Conservation (phyloP, 2,797 vertebrate species). For the Lindbergichthys nudifrons region DNA sequence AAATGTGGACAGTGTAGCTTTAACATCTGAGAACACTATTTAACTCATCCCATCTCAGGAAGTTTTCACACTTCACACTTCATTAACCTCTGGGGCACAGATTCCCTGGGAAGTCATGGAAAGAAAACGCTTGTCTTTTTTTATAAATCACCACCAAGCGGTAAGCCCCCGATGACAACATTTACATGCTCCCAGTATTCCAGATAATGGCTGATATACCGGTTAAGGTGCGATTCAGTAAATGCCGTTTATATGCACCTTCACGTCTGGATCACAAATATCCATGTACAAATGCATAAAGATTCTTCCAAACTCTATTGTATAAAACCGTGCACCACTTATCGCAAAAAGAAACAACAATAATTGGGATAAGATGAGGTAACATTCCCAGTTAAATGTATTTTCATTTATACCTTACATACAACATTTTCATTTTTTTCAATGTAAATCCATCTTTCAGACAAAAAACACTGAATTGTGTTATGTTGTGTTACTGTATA, state of each 20-base stretch:
- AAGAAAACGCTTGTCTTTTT: constrained; percentile 82
- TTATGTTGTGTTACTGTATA: not conserved
- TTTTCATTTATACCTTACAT: constrained; percentile 9
- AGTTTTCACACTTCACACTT: constrained; percentile 99
- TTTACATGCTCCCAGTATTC: constrained; percentile 73
- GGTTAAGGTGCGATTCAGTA: constrained; percentile 51
- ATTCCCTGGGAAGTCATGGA: constrained; percentile 90
- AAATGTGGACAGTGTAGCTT: constrained; percentile 85
- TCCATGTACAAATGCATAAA: constrained; percentile 48
- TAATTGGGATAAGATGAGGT: constrained; percentile 46
- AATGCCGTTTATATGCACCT: constrained; percentile 58
- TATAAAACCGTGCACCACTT: constrained; percentile 36
- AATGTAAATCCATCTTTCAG: not conserved
- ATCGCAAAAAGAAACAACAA: constrained; percentile 42
- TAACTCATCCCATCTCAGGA: constrained; percentile 91
- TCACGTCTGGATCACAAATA: constrained; percentile 59
- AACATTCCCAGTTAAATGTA: constrained; percentile 15
- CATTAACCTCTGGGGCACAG: constrained; percentile 92
- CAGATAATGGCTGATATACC: constrained; percentile 71
- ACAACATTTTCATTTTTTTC: not conserved
- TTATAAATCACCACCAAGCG: constrained; percentile 81
- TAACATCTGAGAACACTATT: constrained; percentile 95
- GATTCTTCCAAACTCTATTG: constrained; percentile 41
- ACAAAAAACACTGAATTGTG: not conserved
- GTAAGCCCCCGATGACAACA: constrained; percentile 75